A percentile compares a stretch with the other conserved stretches of the same genome.
phyloP scores from a whole-genome alignment of 2,888 invertebrate genomes.

The Zaprionus bogoriensis region DNA sequence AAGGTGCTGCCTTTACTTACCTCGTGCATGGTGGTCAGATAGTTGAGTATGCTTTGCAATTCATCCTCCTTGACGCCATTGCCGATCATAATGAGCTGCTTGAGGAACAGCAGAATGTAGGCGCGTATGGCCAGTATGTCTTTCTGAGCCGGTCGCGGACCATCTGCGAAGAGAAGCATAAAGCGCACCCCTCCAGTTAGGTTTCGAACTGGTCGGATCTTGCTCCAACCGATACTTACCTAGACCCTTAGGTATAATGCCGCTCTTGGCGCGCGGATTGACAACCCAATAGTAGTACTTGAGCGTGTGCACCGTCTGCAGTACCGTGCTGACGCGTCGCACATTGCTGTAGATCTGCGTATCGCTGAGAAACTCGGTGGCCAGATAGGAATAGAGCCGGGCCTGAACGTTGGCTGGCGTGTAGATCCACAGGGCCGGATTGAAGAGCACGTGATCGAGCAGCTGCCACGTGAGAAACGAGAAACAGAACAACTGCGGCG shows the following conservation, averaged over 20 bases:
- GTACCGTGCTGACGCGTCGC: conserved; percentile 96
- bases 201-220: rapidly evolving
- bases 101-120: conserved; percentile 96
- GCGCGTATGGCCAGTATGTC: conserved; percentile 97
- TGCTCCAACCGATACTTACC: conserved; percentile 85
- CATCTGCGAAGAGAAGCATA: conserved; percentile 86
- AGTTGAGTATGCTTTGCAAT: conserved; percentile 98
- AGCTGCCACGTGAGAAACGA: conserved; percentile 97
- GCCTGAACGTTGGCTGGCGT: conserved; percentile 98
- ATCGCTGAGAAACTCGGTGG: conserved; percentile 99
- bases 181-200: not conserved
- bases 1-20: conserved; percentile 84
- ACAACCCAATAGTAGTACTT: conserved; percentile 99
- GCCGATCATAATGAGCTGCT: conserved; percentile 97
- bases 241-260: conserved; percentile 96
- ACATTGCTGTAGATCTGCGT: conserved; percentile 99
- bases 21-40: conserved; percentile 98
- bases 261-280: conserved; percentile 96
- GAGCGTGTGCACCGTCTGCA: conserved; percentile 98
- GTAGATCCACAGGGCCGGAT: conserved; percentile 99
- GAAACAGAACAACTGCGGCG: conserved; percentile 91
- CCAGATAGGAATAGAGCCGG: conserved; percentile 97
- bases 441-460: conserved; percentile 99
- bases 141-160: conserved; percentile 95
- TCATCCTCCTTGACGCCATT: conserved; percentile 99